Evolutionary conservation across 2,888 invertebrate genomes (phyloP).

Genomic region (Oscheius onirici): DNA sequence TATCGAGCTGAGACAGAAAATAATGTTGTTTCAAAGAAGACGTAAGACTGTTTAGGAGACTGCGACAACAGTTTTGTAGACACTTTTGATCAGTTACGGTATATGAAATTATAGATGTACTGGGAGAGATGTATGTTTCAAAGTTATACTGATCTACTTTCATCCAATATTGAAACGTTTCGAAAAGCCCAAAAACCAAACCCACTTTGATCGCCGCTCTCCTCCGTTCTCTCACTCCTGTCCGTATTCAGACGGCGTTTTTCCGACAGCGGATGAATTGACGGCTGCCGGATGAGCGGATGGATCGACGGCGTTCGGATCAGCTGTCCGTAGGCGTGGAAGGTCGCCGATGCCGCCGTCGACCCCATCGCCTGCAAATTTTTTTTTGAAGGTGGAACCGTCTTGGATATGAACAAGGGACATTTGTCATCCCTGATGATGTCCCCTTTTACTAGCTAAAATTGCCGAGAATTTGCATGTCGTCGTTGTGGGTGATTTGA

Average conservation of each 20-base stretch:
- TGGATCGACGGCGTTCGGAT: constrained; percentile 64
- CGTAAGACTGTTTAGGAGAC: too few relatives aligned
- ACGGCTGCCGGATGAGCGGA: constrained; percentile 50
- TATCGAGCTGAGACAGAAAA: too few relatives aligned
- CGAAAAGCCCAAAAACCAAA: not conserved
- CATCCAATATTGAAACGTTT: not conserved
- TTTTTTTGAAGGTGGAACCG: not conserved
- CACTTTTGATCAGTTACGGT: too few relatives aligned
- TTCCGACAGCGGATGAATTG: constrained; percentile 23
- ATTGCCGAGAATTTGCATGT: too few relatives aligned
- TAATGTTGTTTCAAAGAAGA: too few relatives aligned
- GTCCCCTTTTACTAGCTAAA: too few relatives aligned
- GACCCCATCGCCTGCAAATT: constrained; percentile 50
- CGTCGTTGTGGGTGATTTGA: too few relatives aligned
- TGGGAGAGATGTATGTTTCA: too few relatives aligned
- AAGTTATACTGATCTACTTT: not conserved
- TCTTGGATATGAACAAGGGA: not conserved
- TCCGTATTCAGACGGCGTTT: constrained; percentile 17
- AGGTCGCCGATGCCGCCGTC: constrained; percentile 60
- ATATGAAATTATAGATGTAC: too few relatives aligned
- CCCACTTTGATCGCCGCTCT: constrained; percentile 1
- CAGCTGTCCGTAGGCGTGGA: constrained; percentile 61
- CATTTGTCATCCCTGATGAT: not conserved
- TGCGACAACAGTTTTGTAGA: too few relatives aligned
- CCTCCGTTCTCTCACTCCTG: constrained; percentile 14